phyloP scores from a whole-genome alignment of 1,140 invertebrate genomes.

The Bombus pyrosoma region DNA sequence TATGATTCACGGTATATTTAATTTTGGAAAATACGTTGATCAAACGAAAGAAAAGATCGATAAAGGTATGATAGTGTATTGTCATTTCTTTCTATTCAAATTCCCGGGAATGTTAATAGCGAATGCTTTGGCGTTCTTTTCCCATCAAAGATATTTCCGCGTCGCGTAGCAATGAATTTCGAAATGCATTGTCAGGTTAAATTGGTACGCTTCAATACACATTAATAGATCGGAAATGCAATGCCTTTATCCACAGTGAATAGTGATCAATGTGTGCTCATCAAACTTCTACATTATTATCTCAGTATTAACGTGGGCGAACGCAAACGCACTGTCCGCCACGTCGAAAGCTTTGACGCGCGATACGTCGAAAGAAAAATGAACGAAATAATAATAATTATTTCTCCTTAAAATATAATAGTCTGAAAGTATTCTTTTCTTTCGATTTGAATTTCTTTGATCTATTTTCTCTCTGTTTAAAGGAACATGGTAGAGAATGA shows the following conservation, averaged over 20 bases:
- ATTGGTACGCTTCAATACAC: conserved; percentile 30
- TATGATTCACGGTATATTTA: not conserved
- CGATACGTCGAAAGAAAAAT: not conserved
- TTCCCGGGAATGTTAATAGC: not conserved
- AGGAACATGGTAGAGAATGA: no score
- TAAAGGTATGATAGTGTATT: not conserved
- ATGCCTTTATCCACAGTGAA: conserved; percentile 23
- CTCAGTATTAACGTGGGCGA: conserved; percentile 7
- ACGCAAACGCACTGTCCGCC: not conserved
- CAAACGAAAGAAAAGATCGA: not conserved
- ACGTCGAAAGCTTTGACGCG: not conserved
- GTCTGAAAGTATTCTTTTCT: not conserved
- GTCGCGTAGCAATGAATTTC: conserved; percentile 22
- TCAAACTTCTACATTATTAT: conserved; percentile 33
- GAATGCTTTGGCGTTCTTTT: conserved; percentile 4
- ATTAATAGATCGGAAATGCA: conserved; percentile 33
- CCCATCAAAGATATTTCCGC: conserved; percentile 31
- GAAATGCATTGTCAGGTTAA: conserved; percentile 37
- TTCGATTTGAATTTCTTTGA: not conserved
- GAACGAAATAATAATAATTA: not conserved
- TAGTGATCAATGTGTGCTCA: conserved; percentile 28
- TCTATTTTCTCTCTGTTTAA: not conserved
- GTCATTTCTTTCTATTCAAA: not conserved
- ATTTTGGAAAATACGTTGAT: no score
- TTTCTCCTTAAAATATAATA: not conserved